Conservation (phyloP, 2,113 vertebrate genomes). For the Antechinus stuartii region DNA sequence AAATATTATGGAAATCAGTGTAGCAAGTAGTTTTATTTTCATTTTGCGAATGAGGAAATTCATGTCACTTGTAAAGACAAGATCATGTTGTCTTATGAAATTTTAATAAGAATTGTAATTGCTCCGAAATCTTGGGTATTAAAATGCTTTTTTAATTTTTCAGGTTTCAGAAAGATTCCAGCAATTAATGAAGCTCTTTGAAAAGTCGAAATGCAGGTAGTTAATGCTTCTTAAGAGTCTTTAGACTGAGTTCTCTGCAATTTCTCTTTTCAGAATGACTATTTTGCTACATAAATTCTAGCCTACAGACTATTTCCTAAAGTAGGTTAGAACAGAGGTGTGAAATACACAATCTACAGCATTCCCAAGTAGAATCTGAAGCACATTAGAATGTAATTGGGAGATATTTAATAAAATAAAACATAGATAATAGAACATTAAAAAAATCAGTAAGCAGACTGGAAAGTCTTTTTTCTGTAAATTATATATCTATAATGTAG, state of each 20-base stretch:
- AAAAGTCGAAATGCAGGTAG: constrained; percentile 92
- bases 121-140: not conserved
- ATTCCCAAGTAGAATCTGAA: not conserved
- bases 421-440: not conserved
- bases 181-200: constrained; percentile 96
- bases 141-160: constrained; percentile 64
- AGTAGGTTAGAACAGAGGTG: not conserved
- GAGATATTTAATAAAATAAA: not conserved
- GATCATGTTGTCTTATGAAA: not conserved
- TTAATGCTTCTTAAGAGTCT: constrained; percentile 39
- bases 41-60: not conserved
- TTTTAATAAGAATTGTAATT: not conserved
- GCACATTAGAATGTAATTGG: not conserved
- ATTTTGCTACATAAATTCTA: constrained; percentile 48
- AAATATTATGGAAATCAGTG: not conserved
- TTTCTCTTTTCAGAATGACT: constrained; percentile 19
- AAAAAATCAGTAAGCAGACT: not conserved
- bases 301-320: constrained; percentile 31
- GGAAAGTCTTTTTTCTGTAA: no score
- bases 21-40: not conserved
- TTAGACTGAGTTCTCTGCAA: not conserved
- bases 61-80: not conserved
- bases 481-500: not conserved
- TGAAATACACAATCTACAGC: not conserved
- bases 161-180: constrained; percentile 95